Evolutionary conservation across 2,797 vertebrate species (phyloP).

Genomic region (Pygocentrus nattereri): DNA sequence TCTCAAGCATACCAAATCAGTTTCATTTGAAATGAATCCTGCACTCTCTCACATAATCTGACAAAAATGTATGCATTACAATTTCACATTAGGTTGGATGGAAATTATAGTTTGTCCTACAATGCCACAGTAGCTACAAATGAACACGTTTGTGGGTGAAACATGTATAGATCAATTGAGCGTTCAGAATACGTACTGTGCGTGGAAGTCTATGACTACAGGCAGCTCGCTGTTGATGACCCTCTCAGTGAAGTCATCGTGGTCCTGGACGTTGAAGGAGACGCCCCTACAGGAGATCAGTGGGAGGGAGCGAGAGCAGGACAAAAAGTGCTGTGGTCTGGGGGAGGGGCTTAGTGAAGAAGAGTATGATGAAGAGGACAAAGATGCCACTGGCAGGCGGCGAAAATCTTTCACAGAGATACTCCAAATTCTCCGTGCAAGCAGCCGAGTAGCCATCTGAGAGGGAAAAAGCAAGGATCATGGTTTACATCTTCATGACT

Average conservation of each 20-base stretch:
- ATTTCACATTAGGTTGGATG: too few relatives aligned
- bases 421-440: constrained; percentile 79
- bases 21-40: too few relatives aligned
- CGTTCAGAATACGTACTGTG: constrained; percentile 78
- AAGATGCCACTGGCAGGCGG: constrained; percentile 56
- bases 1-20: too few relatives aligned
- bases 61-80: too few relatives aligned
- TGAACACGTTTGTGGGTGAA: too few relatives aligned
- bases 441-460: constrained; percentile 88
- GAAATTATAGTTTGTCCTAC: too few relatives aligned
- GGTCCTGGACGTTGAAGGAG: constrained; percentile 92
- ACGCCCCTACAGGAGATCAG: constrained; percentile 67
- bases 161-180: too few relatives aligned
- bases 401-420: constrained; percentile 68
- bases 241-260: constrained; percentile 91
- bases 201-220: constrained; percentile 93
- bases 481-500: too few relatives aligned
- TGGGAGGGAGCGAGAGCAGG: constrained; percentile 63
- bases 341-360: constrained; percentile 57
- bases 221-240: constrained; percentile 92
- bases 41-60: too few relatives aligned
- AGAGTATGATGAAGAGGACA: constrained; percentile 48
- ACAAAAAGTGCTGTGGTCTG: constrained; percentile 60
- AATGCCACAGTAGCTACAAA: too few relatives aligned
- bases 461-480: neutral